Conservation (phyloP, 1,140 invertebrate genomes). For the Daktulosphaira vitifoliae region DNA sequence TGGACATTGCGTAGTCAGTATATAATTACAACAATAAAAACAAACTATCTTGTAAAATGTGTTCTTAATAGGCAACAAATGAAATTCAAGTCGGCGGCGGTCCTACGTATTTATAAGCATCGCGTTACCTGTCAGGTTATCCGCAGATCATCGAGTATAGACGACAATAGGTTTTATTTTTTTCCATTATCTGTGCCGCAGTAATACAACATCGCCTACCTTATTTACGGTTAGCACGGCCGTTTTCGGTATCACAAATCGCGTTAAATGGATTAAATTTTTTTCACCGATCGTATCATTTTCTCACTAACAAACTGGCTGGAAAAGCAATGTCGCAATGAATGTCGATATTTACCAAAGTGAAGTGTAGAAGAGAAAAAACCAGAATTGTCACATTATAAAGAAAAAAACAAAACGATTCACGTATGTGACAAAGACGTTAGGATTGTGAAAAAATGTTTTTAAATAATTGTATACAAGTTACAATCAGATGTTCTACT, state of each 20-base stretch:
- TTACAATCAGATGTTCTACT: too few relatives aligned
- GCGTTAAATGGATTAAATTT: conserved; percentile 18
- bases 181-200: too few relatives aligned
- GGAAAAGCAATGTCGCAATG: not conserved
- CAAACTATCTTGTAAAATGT: too few relatives aligned
- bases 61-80: too few relatives aligned
- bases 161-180: conserved; percentile 11
- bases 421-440: not conserved
- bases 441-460: conserved; percentile 1
- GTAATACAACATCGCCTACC: too few relatives aligned
- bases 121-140: not conserved
- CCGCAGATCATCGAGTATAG: not conserved
- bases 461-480: not conserved
- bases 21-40: too few relatives aligned
- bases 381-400: not conserved
- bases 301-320: conserved; percentile 19
- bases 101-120: not conserved
- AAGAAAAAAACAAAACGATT: not conserved
- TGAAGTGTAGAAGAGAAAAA: conserved; percentile 6
- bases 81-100: too few relatives aligned
- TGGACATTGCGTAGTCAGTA: too few relatives aligned
- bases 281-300: conserved; percentile 30
- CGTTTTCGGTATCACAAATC: conserved; percentile 28
- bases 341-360: not conserved
- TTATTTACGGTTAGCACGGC: conserved; percentile 10